Percentiles rank a stretch among this genome's conserved stretches.
These are phyloP conservation scores for Psylliodes chrysocephalus DNA, from an alignment of 2,888 invertebrate genomes.

Conservation along the genomic window DNA sequence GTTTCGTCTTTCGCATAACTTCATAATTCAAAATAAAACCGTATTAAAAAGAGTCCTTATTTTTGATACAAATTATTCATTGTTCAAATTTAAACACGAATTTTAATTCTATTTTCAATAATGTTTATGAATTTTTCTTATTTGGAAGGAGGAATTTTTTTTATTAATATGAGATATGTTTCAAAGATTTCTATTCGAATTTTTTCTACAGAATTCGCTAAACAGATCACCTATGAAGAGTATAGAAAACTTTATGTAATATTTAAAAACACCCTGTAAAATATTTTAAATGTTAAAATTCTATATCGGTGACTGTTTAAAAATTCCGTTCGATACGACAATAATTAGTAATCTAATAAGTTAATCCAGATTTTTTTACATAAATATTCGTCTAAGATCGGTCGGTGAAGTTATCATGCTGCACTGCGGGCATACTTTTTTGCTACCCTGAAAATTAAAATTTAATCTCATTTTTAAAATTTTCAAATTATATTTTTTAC, in stretches of 20 bases:
- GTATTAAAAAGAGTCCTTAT: too few relatives aligned
- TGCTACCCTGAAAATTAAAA: slow-evolving; percentile 73
- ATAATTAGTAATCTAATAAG: neutral
- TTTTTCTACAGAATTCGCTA: slow-evolving; percentile 9
- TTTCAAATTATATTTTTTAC: too few relatives aligned
- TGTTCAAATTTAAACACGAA: too few relatives aligned
- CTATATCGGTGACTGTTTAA: neutral
- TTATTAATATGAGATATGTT: neutral
- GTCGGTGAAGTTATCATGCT: slow-evolving; percentile 91
- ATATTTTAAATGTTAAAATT: slow-evolving; percentile 15
- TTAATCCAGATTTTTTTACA: slow-evolving; percentile 67
- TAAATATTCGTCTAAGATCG: slow-evolving; percentile 88
- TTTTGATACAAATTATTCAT: too few relatives aligned
- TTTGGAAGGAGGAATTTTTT: too few relatives aligned
- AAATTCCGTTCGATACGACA: slow-evolving; percentile 4
- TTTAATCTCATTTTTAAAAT: neutral
- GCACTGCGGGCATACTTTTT: slow-evolving; percentile 94
- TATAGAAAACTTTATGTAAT: neutral
- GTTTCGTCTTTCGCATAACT: too few relatives aligned
- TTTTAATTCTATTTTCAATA: too few relatives aligned
- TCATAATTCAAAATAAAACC: too few relatives aligned
- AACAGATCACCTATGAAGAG: slow-evolving; percentile 5
- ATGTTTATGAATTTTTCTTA: too few relatives aligned
- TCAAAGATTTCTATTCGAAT: neutral
- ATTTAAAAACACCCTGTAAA: slow-evolving; percentile 27